Conservation (phyloP, 2,113 vertebrate genomes). For the Tachysurus fulvidraco region DNA sequence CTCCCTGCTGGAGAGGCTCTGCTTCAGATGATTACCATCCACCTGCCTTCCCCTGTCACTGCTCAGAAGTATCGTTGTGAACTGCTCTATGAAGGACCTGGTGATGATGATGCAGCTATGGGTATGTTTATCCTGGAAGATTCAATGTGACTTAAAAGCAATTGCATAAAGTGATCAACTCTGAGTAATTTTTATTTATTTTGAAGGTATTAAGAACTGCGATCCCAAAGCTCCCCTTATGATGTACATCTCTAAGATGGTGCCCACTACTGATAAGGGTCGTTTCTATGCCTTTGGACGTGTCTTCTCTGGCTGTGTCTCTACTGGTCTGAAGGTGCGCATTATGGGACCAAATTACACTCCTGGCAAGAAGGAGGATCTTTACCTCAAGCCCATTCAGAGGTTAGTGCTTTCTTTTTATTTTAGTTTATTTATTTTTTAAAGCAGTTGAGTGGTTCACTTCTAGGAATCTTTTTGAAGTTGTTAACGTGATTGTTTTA, state of each 20-base stretch:
- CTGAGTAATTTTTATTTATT: background rate
- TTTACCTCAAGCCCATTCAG: constrained; percentile 94
- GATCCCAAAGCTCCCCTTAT: constrained; percentile 91
- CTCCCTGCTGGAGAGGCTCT: constrained; percentile 91
- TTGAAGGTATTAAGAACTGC: constrained; percentile 90
- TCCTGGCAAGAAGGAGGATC: constrained; percentile 94
- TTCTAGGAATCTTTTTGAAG: background rate
- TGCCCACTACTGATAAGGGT: constrained; percentile 92
- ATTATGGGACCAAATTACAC: constrained; percentile 97
- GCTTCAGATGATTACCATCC: constrained; percentile 98
- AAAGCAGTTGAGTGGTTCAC: no score
- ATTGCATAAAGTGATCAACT: no score
- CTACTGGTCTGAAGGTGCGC: constrained; percentile 89
- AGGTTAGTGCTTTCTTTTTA: constrained; percentile 72
- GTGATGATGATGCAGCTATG: constrained; percentile 90
- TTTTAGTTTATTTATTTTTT: background rate
- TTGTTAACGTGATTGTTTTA: background rate
- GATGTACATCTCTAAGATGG: constrained; percentile 99
- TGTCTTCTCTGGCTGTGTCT: constrained; percentile 89
- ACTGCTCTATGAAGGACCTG: constrained; percentile 92
- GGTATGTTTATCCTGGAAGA: constrained; percentile 68
- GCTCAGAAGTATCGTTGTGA: constrained; percentile 95
- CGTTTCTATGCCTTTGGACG: constrained; percentile 95
- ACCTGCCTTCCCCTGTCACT: constrained; percentile 92
- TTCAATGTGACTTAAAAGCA: background rate